Evolutionary conservation across 1,140 invertebrate species (phyloP).

Genomic region (Bombus fervidus): DNA sequence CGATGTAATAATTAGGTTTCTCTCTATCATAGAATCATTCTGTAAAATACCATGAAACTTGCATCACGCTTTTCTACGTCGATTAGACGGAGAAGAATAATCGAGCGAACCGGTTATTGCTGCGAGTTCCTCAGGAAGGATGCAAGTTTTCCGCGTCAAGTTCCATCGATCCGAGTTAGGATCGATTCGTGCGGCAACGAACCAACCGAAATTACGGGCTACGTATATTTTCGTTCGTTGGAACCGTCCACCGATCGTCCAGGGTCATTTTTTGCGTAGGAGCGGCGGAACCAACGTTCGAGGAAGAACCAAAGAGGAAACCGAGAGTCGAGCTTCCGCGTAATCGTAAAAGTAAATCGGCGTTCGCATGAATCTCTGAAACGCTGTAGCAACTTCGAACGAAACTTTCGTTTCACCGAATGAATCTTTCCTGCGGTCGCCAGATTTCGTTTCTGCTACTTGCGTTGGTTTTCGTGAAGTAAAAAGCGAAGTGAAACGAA

Average conservation of each 20-base stretch:
- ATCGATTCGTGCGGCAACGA: background rate
- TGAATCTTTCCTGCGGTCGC: background rate
- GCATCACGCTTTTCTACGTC: background rate
- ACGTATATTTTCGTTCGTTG: conserved; percentile 6
- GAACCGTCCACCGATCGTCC: background rate
- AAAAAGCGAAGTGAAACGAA: too few relatives aligned
- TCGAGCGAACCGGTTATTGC: background rate
- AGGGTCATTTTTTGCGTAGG: background rate
- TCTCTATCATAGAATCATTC: too few relatives aligned
- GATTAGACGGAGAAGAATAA: background rate
- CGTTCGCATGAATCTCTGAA: conserved; percentile 5
- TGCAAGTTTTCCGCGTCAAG: conserved; percentile 3
- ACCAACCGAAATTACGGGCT: background rate
- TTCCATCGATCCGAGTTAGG: background rate
- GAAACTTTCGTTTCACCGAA: background rate
- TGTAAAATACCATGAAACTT: too few relatives aligned
- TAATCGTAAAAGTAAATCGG: conserved; percentile 16
- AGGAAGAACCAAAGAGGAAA: conserved; percentile 3
- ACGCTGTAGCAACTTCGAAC: background rate
- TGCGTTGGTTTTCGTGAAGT: background rate
- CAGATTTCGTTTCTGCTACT: background rate
- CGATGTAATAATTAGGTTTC: too few relatives aligned
- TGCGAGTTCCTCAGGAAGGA: background rate
- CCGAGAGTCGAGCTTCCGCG: background rate
- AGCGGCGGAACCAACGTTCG: background rate